A percentile compares a stretch with the other conserved stretches of the same genome.
These are phyloP conservation scores for Caranx melampygus DNA, from an alignment of 2,113 vertebrate genomes.

Conservation along the genomic window DNA sequence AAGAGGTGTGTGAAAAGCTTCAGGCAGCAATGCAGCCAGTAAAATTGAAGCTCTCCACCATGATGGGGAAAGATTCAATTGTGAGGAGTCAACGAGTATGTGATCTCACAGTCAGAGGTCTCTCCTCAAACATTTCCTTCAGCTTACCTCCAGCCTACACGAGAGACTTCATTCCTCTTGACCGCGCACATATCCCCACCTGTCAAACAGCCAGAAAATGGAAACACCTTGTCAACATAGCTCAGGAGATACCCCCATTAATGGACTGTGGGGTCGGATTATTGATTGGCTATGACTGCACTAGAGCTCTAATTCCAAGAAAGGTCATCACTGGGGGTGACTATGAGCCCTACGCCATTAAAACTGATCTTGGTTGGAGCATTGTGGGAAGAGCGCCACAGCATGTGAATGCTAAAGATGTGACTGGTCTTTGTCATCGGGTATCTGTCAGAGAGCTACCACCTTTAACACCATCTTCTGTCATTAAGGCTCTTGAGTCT, in stretches of 20 bases:
- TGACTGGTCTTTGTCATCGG: too few relatives aligned
- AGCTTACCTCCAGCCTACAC: conserved; percentile 1
- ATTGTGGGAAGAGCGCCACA: too few relatives aligned
- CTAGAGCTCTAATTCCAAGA: too few relatives aligned
- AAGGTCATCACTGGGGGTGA: too few relatives aligned
- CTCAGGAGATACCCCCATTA: neutral
- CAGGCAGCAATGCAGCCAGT: neutral
- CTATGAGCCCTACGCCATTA: too few relatives aligned
- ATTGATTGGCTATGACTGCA: too few relatives aligned
- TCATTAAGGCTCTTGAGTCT: too few relatives aligned
- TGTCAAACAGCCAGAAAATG: neutral
- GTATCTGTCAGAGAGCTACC: too few relatives aligned
- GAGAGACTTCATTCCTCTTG: conserved; percentile 17
- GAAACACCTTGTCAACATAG: neutral
- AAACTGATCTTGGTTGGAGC: neutral
- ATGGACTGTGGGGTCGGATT: too few relatives aligned
- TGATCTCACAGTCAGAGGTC: neutral
- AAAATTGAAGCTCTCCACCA: conserved; percentile 15
- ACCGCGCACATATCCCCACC: neutral
- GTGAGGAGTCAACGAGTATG: neutral
- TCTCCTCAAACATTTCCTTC: neutral
- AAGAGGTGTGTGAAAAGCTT: conserved; percentile 7
- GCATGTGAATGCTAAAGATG: too few relatives aligned
- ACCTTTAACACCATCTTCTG: too few relatives aligned
- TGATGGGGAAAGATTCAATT: neutral